Evolutionary conservation across 2,113 vertebrate genomes (phyloP), one percentile per base, ranked within the genome.

Genomic region (Suncus etruscus): DNA sequence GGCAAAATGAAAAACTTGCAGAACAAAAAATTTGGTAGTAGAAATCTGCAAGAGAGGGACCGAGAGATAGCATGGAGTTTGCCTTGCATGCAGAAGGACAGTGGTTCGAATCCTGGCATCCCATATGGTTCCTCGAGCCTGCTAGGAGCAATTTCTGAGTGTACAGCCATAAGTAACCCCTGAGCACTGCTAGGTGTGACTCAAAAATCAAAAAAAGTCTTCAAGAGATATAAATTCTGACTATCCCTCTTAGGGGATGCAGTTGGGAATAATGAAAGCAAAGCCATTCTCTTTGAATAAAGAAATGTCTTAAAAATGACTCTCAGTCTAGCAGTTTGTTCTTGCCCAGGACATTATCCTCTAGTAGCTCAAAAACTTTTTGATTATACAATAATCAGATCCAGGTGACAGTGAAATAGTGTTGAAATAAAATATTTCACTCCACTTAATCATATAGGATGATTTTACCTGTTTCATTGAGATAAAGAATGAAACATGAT

Each of bases 391-490:
- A 39, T 74, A 32, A 84, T 95, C 66, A 96, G 66, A 90, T 92
- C 68, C 87, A 93, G 83, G 6, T 90, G 32, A 69, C 27, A n/a
- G 3, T 95, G 72, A 94, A 96, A 93, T 77, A 77, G 5, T 93
- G 86, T 39, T 87, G 1, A 91, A 93, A 90, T 61, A 93, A 69
- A 87, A 25, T 93, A 95, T 95, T 96, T 93, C 54, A 90, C 20
- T 25, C 80, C 78, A 70, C 39, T 89, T 96, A 90, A 91, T 89
- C 92, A 29, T n/a, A 79, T 58, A 15, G 68, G 89, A 10, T 58
- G 31, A 93, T 87, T 92, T 96, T 85, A 90, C 90, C 93, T 92
- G 39, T 92, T 87, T 96, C 86, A 54, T 61, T 88, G 89, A 91
- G 75, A 83, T 83, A 91, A 93, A 80, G 68, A 91, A 86, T 75